phyloP scores from a whole-genome alignment of 2,797 vertebrate genomes.

The Tokudaia tokunoshimensis region DNA sequence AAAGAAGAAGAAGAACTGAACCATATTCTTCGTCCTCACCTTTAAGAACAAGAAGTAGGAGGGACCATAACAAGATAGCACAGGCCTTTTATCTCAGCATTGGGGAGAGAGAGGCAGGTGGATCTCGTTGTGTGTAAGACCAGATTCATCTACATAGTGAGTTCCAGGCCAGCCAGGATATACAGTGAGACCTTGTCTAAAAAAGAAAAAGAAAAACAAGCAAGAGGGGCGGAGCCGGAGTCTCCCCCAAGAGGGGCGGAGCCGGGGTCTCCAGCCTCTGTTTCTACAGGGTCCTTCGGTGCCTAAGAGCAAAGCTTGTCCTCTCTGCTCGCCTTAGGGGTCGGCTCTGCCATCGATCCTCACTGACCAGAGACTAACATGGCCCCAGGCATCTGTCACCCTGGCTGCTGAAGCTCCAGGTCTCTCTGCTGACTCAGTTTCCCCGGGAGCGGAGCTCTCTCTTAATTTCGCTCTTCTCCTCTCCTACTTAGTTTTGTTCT shows the following conservation, averaged over 20 bases:
- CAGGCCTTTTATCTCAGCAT: background rate
- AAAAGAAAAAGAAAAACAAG: background rate
- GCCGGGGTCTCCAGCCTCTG: rapidly evolving
- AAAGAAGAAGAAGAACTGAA: background rate
- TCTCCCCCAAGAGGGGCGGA: background rate
- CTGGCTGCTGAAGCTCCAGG: background rate
- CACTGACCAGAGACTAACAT: rapidly evolving
- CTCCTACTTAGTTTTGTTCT: background rate
- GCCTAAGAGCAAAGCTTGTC: background rate
- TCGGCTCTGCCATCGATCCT: background rate
- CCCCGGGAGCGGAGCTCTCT: background rate
- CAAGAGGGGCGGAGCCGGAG: background rate
- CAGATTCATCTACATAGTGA: background rate
- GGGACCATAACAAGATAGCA: background rate
- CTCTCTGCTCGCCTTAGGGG: background rate
- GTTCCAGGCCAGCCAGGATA: background rate
- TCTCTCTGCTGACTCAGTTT: background rate
- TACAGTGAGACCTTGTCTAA: background rate
- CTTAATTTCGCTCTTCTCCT: background rate
- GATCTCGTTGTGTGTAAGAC: background rate
- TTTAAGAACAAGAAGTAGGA: background rate
- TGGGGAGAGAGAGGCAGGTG: background rate
- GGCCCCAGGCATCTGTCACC: background rate
- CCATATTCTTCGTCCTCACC: background rate
- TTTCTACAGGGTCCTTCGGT: background rate